Conservation (phyloP, 2,797 vertebrate species). For the Sternarchorhynchus goeldii region DNA sequence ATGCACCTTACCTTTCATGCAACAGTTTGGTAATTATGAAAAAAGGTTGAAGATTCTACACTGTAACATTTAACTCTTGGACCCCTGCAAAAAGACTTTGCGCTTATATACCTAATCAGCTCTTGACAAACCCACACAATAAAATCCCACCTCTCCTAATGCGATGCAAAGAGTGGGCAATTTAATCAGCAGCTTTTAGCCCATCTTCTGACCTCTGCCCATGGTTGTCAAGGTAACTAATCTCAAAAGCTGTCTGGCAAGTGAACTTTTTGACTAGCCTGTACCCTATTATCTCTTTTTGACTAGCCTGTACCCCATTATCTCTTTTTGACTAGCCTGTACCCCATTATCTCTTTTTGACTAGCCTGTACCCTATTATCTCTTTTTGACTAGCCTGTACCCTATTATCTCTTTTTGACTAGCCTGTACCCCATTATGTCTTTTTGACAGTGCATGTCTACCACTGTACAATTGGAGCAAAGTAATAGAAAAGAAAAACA, state of each 20-base stretch:
- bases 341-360: conserved; percentile 23
- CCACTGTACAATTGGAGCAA: conserved; percentile 23
- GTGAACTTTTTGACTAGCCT: conserved; percentile 50
- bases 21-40: not conserved
- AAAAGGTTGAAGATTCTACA: not conserved
- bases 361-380: too few relatives aligned
- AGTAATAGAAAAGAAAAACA: conserved; percentile 27
- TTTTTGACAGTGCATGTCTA: conserved; percentile 50
- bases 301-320: not conserved
- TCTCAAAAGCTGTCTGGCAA: conserved; percentile 63
- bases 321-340: conserved; percentile 18
- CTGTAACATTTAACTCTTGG: conserved; percentile 11
- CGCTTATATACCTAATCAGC: conserved; percentile 31
- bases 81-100: conserved; percentile 9
- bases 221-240: conserved; percentile 44
- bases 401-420: too few relatives aligned
- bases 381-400: too few relatives aligned
- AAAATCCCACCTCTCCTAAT: conserved; percentile 52
- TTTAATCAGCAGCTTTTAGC: conserved; percentile 72
- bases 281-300: conserved; percentile 6
- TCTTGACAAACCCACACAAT: conserved; percentile 46
- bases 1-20: not conserved
- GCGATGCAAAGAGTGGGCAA: conserved; percentile 68
- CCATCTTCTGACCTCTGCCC: conserved; percentile 45
- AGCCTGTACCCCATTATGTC: conserved; percentile 57